A percentile compares a stretch with the other conserved stretches of the same genome.
phyloP scores from a whole-genome alignment of 2,888 invertebrate genomes.

The Petrolisthes manimaculis region DNA sequence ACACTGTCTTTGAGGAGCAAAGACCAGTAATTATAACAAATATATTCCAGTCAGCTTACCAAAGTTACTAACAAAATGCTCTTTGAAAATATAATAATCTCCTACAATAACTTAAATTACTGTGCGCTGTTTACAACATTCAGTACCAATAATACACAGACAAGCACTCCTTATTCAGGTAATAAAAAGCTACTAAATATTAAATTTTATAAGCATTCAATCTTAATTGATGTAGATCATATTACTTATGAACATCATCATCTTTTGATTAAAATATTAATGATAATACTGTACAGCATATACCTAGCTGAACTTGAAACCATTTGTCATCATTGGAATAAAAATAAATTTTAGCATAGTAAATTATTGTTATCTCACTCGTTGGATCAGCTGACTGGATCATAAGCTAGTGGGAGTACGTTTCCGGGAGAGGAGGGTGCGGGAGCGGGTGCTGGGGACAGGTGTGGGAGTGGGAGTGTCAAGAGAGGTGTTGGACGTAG shows the following conservation, averaged over 20 bases:
- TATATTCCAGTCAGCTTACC: conserved; percentile 35
- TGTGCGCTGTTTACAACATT: no score
- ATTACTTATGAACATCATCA: no score
- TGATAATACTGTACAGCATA: neutral
- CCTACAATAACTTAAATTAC: neutral
- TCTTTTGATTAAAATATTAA: neutral
- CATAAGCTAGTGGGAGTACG: conserved; percentile 48
- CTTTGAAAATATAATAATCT: no score
- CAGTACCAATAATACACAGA: no score
- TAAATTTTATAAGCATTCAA: no score
- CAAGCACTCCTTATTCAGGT: no score
- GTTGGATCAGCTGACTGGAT: conserved; percentile 25
- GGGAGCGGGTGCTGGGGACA: neutral
- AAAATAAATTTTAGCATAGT: no score
- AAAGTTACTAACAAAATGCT: conserved; percentile 7
- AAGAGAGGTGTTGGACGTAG: conserved; percentile 14
- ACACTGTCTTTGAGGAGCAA: neutral
- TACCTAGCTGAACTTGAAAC: neutral
- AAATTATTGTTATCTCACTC: neutral
- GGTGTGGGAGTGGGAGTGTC: conserved; percentile 26
- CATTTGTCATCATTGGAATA: no score
- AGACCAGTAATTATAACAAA: conserved; percentile 12
- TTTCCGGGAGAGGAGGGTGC: conserved; percentile 30
- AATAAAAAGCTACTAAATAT: no score
- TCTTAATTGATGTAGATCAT: no score